Percentiles rank a stretch among this genome's conserved stretches.
Conservation (phyloP, 2,797 vertebrate species). For the Liasis olivaceus region DNA sequence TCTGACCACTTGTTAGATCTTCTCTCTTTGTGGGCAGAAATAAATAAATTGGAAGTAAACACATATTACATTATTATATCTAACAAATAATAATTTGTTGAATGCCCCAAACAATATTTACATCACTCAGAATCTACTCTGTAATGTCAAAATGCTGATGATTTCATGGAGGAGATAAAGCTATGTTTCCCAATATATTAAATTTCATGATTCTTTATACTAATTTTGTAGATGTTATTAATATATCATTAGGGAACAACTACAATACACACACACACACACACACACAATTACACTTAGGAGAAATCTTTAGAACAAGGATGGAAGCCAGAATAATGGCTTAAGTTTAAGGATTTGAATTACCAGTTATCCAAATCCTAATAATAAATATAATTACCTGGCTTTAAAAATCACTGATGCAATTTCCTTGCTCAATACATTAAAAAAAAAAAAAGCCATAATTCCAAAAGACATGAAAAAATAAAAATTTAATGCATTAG, state of each 20-base stretch:
- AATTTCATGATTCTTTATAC: too few species aligned
- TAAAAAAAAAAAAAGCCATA: slow-evolving; percentile 1
- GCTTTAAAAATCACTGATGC: slow-evolving; percentile 15
- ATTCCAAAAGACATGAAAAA: slow-evolving; percentile 39
- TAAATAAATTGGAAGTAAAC: not conserved
- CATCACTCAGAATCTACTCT: not conserved
- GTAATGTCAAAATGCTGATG: not conserved
- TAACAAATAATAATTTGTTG: not conserved
- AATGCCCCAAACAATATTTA: not conserved
- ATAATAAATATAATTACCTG: slow-evolving; percentile 33
- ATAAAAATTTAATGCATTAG: slow-evolving; percentile 51
- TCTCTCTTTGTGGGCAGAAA: not conserved
- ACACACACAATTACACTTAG: not conserved
- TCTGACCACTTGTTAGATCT: not conserved
- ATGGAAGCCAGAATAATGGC: not conserved
- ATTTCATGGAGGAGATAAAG: not conserved
- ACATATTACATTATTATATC: not conserved
- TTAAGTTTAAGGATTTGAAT: slow-evolving; percentile 9
- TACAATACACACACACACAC: not conserved
- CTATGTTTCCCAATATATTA: not conserved
- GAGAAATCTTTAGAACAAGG: slow-evolving; percentile 26
- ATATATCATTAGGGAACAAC: not conserved
- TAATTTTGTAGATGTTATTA: slow-evolving; percentile 1
- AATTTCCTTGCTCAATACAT: slow-evolving; percentile 19
- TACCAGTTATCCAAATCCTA: slow-evolving; percentile 1